Conservation (phyloP, 2,113 vertebrate species). For the Sinocyclocheilus grahami region DNA sequence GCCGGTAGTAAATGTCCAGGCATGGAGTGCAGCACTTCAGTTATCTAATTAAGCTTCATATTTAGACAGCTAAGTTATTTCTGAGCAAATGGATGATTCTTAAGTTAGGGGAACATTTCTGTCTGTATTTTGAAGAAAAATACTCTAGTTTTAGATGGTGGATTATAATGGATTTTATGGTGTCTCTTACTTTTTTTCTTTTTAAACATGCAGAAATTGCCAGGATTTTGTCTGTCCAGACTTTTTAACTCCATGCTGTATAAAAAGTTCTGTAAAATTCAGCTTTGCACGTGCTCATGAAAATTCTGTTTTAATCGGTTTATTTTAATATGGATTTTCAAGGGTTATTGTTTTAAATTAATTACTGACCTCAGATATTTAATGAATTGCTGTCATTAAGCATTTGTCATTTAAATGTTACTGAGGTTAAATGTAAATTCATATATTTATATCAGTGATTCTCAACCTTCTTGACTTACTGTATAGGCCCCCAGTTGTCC, state of each 20-base stretch:
- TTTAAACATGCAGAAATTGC: background rate
- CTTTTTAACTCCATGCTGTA: background rate
- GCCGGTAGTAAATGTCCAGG: conserved; percentile 13
- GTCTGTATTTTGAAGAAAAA: background rate
- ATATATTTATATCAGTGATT: background rate
- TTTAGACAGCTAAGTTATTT: background rate
- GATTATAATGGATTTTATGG: background rate
- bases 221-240: background rate
- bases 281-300: background rate
- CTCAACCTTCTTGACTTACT: background rate
- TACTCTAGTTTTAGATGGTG: background rate
- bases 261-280: background rate
- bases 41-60: conserved; percentile 9
- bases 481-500: background rate
- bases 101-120: background rate
- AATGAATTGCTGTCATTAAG: background rate
- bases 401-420: background rate
- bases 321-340: background rate
- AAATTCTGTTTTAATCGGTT: background rate
- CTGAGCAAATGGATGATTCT: background rate
- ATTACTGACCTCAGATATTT: background rate
- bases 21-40: conserved; percentile 20
- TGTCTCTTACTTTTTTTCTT: background rate
- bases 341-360: background rate
- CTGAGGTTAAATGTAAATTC: background rate